phyloP scores from a whole-genome alignment of 1,140 invertebrate species.

The Listronotus bonariensis region DNA sequence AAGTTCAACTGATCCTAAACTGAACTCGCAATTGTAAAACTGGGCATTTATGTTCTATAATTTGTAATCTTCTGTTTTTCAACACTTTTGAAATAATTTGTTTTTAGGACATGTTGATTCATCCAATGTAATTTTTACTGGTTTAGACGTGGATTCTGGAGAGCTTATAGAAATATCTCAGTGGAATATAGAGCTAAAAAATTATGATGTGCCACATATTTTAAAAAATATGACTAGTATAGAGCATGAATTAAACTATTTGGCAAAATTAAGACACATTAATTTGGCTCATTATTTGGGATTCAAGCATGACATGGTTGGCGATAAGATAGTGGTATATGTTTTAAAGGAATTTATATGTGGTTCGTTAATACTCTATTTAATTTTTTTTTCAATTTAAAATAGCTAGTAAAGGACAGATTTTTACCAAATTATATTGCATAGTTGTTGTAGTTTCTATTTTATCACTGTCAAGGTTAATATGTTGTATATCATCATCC shows the following conservation, averaged over 20 bases:
- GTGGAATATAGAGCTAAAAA: conserved; percentile 61
- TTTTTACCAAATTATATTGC: no score
- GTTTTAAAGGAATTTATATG: conserved; percentile 71
- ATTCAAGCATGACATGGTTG: conserved; percentile 65
- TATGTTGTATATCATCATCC: no score
- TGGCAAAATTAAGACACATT: conserved; percentile 70
- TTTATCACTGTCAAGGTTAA: no score
- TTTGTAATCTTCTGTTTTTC: no score
- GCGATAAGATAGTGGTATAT: conserved; percentile 63
- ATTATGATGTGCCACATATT: conserved; percentile 54
- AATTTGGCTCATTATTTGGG: conserved; percentile 76
- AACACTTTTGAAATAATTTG: no score
- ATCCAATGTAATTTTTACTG: conserved; percentile 71
- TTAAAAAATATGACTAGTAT: conserved; percentile 66
- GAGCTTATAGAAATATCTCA: conserved; percentile 71
- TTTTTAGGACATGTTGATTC: conserved; percentile 64
- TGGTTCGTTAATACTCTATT: conserved; percentile 48
- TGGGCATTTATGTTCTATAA: no score
- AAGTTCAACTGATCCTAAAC: no score
- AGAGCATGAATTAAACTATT: conserved; percentile 72
- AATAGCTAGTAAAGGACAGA: background rate
- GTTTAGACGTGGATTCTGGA: conserved; percentile 69
- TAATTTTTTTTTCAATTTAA: background rate
- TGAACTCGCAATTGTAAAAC: no score
- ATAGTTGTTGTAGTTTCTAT: no score